Conservation (phyloP, 2,888 invertebrate genomes). For the Xylota sylvarum region DNA sequence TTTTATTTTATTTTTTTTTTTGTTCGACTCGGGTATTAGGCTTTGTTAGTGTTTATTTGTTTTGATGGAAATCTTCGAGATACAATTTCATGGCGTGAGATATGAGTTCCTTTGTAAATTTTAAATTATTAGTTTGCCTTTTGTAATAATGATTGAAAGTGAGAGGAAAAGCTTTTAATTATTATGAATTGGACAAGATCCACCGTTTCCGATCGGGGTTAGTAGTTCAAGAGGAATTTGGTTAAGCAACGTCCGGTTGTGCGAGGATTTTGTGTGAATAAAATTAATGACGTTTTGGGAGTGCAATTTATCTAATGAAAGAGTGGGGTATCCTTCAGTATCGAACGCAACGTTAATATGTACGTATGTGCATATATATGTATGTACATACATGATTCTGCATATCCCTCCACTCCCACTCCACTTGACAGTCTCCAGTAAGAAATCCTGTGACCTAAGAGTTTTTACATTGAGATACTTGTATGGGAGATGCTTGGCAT, state of each 20-base stretch:
- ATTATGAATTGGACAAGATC: conserved; percentile 23
- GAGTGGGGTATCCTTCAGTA: too few relatives aligned
- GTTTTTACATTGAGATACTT: too few relatives aligned
- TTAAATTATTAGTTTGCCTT: conserved; percentile 23
- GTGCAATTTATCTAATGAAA: too few relatives aligned
- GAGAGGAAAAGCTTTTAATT: not conserved
- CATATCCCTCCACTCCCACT: too few relatives aligned
- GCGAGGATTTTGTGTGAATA: not conserved
- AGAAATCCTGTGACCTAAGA: too few relatives aligned
- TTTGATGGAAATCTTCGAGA: conserved; percentile 12
- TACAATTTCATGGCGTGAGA: conserved; percentile 24
- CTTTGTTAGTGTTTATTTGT: conserved; percentile 40
- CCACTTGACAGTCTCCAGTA: too few relatives aligned
- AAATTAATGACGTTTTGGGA: too few relatives aligned
- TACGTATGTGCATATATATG: too few relatives aligned
- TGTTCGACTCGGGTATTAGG: not conserved
- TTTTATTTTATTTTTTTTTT: conserved; percentile 2
- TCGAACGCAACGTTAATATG: too few relatives aligned
- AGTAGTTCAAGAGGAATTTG: conserved; percentile 6
- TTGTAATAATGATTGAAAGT: not conserved
- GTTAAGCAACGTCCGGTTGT: conserved; percentile 17
- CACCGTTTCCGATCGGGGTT: not conserved
- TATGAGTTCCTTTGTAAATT: conserved; percentile 34
- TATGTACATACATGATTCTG: too few relatives aligned
- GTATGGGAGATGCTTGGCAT: too few relatives aligned